Base-by-base conservation (phyloP, 2,888 invertebrate genomes). In the Augiades crinisus region DNA sequence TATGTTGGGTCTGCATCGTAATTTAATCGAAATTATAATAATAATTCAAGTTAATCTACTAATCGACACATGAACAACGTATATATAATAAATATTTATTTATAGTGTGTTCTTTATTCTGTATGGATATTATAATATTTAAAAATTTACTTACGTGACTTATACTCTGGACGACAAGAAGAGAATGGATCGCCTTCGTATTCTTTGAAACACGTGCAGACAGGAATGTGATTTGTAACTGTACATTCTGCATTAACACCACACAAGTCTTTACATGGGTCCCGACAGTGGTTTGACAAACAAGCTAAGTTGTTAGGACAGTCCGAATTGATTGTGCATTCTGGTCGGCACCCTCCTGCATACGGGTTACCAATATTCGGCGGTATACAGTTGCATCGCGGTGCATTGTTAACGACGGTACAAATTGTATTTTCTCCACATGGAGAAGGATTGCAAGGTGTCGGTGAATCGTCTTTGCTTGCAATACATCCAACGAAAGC, bases 301-400 rank as follows among this genome's bases (percentile, higher is more conserved):
- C 96, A 97, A 27, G 96, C 93, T 56, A 95, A 81, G 66, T 94
- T 91, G 60, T 92, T 93, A 4, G 94, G 91, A 73, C 97, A 97
- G 68, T 96, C 96, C 0, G 95, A 92, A 74, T 94, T 96, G 59
- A 93, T 92, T 7, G 94, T 92, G 76, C 97, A 97, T 82, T 97
- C 97, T 2, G 96, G 96, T 57, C 94, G 91, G 68, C 97, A 97
- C 22, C 96, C 96, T 12, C 95, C 94, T 10, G 92, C 92, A 70
- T 96, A 96, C 3, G 96, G 96, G 84, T 97, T 95, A 5, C 97
- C 97, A 57, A 95, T 93, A 68, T 96, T 96, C 2, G 96, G 96
- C 53, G 96, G 95, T 68, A 97, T 95, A 69, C 97, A 97, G n/a
- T 91, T 91, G 74, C 97, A 97, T 61, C 93, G 92, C 0, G 94